phyloP scores from a whole-genome alignment of 2,113 vertebrate species.

The Tragelaphus imberbis region DNA sequence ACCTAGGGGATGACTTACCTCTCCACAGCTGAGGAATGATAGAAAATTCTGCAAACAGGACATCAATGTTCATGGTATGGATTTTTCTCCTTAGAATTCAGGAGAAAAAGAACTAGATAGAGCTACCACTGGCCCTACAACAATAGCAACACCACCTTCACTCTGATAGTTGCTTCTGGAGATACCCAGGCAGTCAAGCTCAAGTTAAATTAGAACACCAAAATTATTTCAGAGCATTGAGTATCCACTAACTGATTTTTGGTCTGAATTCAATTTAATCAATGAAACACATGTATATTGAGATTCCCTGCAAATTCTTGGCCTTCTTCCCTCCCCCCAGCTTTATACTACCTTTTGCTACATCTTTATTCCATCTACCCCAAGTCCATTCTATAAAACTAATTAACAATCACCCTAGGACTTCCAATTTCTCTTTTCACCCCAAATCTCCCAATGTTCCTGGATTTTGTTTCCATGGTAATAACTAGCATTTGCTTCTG shows the following conservation, averaged over 20 bases:
- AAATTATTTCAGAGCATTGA: slow-evolving; percentile 6
- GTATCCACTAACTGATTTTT: slow-evolving; percentile 27
- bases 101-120: background rate
- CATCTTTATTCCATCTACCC: background rate
- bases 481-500: background rate
- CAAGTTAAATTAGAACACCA: slow-evolving; percentile 30
- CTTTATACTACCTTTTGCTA: background rate
- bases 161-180: slow-evolving; percentile 9
- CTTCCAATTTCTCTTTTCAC: slow-evolving; percentile 27
- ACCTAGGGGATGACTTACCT: background rate
- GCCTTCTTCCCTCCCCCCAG: background rate
- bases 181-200: background rate
- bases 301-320: slow-evolving; percentile 31
- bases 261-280: slow-evolving; percentile 37
- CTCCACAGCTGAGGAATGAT: background rate
- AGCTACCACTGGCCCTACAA: background rate
- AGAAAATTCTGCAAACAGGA: slow-evolving; percentile 11
- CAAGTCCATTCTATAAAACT: slow-evolving; percentile 19
- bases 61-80: background rate
- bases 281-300: background rate
- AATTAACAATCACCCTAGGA: slow-evolving; percentile 17
- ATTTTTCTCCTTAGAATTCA: background rate
- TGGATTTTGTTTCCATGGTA: slow-evolving; percentile 10
- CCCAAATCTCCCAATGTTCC: background rate
- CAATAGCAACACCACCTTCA: background rate